Conservation (phyloP, 2,797 vertebrate species). For the Glyptemys insculpta region DNA sequence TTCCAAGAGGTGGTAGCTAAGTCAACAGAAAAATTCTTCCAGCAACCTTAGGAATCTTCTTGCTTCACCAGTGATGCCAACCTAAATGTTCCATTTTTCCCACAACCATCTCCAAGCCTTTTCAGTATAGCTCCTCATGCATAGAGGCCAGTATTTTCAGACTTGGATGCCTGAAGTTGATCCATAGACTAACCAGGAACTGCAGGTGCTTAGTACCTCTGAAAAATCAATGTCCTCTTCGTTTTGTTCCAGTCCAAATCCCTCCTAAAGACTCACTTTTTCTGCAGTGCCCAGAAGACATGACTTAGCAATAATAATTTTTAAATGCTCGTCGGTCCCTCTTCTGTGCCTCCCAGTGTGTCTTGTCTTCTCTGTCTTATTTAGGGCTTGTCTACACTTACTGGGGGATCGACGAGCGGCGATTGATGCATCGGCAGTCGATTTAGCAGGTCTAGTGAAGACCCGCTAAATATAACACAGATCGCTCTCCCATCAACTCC, state of each 20-base stretch:
- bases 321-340: background rate
- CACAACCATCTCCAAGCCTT: background rate
- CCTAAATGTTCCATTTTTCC: background rate
- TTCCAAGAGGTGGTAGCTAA: background rate
- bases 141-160: background rate
- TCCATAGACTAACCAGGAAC: background rate
- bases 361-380: background rate
- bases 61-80: background rate
- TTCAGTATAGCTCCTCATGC: background rate
- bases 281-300: background rate
- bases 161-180: background rate
- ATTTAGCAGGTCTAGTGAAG: too few relatives aligned
- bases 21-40: background rate
- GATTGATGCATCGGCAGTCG: too few relatives aligned
- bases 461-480: too few relatives aligned
- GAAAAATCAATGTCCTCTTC: background rate
- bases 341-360: background rate
- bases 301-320: background rate
- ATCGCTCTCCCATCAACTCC: too few relatives aligned
- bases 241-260: background rate
- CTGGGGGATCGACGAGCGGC: too few relatives aligned
- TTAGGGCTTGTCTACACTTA: too few relatives aligned
- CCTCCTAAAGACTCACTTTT: background rate
- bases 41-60: background rate
- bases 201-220: background rate